Evolutionary conservation across 2,888 invertebrate species (phyloP).

Genomic region (Drosophila formosana): DNA sequence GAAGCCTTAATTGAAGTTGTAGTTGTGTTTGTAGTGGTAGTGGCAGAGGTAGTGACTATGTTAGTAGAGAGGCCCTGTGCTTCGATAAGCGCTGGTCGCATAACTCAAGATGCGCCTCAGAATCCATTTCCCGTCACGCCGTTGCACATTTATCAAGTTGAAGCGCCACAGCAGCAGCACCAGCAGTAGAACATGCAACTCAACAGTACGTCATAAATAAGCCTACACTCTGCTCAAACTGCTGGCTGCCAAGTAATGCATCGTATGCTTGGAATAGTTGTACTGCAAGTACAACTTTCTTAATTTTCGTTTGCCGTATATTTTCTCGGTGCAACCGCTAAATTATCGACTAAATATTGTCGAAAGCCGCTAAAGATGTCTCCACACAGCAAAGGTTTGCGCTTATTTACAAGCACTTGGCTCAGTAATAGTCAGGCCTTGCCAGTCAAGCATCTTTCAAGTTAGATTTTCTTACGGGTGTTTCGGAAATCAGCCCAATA

Average conservation of each 20-base stretch:
- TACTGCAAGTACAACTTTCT: slow-evolving; percentile 58
- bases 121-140: slow-evolving; percentile 63
- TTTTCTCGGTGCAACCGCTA: slow-evolving; percentile 41
- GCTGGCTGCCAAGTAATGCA: slow-evolving; percentile 9
- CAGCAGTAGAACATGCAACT: slow-evolving; percentile 25
- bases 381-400: slow-evolving; percentile 56
- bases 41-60: slow-evolving; percentile 1
- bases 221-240: slow-evolving; percentile 50
- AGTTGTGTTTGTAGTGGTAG: slow-evolving; percentile 14
- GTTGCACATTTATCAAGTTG: slow-evolving; percentile 63
- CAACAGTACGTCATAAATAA: slow-evolving; percentile 66
- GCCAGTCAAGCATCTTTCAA: slow-evolving; percentile 12
- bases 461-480: slow-evolving; percentile 38
- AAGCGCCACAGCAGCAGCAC: slow-evolving; percentile 25
- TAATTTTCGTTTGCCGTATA: slow-evolving; percentile 67
- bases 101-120: slow-evolving; percentile 57
- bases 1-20: slow-evolving; percentile 61
- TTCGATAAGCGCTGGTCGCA: slow-evolving; percentile 47
- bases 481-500: slow-evolving; percentile 62
- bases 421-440: slow-evolving; percentile 2
- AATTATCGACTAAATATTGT: slow-evolving; percentile 58
- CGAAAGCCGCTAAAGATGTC: slow-evolving; percentile 71
- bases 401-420: slow-evolving; percentile 29
- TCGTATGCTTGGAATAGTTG: background rate
- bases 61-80: slow-evolving; percentile 5